Base-by-base conservation (phyloP, 2,888 invertebrate genomes). In the Arrhopalites spinosus region DNA sequence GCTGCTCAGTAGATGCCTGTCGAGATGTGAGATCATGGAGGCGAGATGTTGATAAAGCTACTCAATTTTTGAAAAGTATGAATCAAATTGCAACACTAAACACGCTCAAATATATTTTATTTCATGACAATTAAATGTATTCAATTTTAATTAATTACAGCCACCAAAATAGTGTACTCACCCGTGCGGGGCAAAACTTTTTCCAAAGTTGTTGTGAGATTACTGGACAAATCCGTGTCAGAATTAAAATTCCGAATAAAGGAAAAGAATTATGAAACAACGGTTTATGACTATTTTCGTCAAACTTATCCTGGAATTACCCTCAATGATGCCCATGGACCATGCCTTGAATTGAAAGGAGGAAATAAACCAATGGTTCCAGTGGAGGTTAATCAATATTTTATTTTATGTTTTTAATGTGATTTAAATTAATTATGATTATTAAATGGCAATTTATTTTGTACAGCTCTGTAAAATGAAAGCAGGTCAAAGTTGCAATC, bases 301-400 rank as follows among this genome's bases (percentile, higher is more conserved):
- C 20, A 17, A 2, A 27, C 67, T 2, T n/a, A n/a, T n/a, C n/a
- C n/a, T n/a, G n/a, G n/a, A n/a, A n/a, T n/a, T n/a, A n/a, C n/a
- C n/a, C n/a, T n/a, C n/a, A n/a, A n/a, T n/a, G 50, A 59, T 29
- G 30, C 20, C 2, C 30, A 74, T 27, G 74, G 74, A 11, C 68
- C 74, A 1, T 74, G 67, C n/a, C 68, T 74, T 27, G 74, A 74
- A 25, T 59, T 50, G n/a, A 74, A 68, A 30, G 74, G 74, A 13
- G 67, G 67, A 53, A 74, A 68, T 36, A 50, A 17, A 23, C 74
- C 74, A 8, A 74, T 68, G 43, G 47, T 74, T n/a, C 74, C 74
- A 7, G 74, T 67, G 3, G 74, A 74, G 68, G 74, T 74, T 25
- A 53, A 30, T 59, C n/a, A n/a, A n/a, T n/a, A n/a, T n/a, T n/a